A percentile compares a stretch with the other conserved stretches of the same genome.
Evolutionary conservation across 1,140 invertebrate genomes (phyloP).

Genomic region (Drosophila fuyamai): DNA sequence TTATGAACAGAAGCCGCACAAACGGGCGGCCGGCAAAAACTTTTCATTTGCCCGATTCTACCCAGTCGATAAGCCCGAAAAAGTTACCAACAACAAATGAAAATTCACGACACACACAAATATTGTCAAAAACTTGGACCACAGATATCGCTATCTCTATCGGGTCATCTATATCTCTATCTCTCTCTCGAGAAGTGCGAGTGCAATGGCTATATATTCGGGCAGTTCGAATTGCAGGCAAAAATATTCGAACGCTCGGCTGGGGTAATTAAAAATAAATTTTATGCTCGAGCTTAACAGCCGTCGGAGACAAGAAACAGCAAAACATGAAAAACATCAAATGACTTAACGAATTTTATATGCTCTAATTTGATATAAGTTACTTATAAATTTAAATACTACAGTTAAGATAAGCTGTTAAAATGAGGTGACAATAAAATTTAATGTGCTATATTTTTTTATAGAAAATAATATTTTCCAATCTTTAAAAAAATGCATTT

Average conservation of each 20-base stretch:
- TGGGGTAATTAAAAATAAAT: constrained; percentile 57
- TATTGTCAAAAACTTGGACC: constrained; percentile 61
- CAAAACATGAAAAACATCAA: not conserved
- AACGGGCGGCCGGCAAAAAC: constrained; percentile 36
- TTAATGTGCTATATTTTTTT: not conserved
- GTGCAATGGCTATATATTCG: constrained; percentile 53
- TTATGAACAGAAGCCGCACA: constrained; percentile 25
- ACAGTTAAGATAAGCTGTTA: too few species aligned
- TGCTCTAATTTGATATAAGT: constrained; percentile 14
- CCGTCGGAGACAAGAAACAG: constrained; percentile 11
- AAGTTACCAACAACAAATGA: constrained; percentile 71
- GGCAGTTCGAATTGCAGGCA: constrained; percentile 35
- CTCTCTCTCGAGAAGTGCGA: constrained; percentile 34
- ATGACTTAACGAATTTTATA: constrained; percentile 4
- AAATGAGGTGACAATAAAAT: too few species aligned
- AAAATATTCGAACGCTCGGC: constrained; percentile 42
- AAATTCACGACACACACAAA: constrained; percentile 63
- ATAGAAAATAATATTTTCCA: not conserved
- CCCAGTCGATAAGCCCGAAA: constrained; percentile 52
- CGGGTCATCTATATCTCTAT: constrained; percentile 26
- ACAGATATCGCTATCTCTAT: constrained; percentile 48
- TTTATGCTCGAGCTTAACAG: constrained; percentile 44
- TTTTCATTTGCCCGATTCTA: constrained; percentile 69
- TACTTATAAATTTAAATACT: too few species aligned
- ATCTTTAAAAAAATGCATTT: not conserved